Evolutionary conservation across 2,113 vertebrate genomes (phyloP), one percentile per base, ranked within the genome.

Genomic region (Larimichthys polyactis): DNA sequence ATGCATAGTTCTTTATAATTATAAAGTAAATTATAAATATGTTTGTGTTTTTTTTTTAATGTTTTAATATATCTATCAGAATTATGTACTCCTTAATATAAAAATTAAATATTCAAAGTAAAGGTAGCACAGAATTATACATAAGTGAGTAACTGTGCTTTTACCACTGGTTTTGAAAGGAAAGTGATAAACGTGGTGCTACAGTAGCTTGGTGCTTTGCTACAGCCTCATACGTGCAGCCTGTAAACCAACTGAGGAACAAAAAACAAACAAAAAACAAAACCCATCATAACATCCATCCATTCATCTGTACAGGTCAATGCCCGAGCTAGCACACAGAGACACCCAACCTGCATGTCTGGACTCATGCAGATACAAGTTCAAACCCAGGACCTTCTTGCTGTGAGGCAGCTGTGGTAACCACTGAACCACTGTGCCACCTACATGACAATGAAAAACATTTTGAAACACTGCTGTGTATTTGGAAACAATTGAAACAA

Each of bases 401-500:
- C 4, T 60, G 48, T 67, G 66, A 70, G 16, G 51, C 46, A 40
- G 27, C 44, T 6, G 63, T 10, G 49, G 8, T 52, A 22, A 46
- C 64, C 27, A 19, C 65, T 14, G n/a, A 73, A 46, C 46, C 58
- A 64, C 64, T 22, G 12, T 46, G 54, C 48, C 52, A 4, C 44
- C 14, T 75, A 68, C 46, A 52, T 27, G 24, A 63, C 1, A 14
- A 69, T 54, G 15, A 66, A 32, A 27, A 75, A 64, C 60, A 22
- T 40, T 46, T 51, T 36, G 29, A 66, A 57, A 68, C 48, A 75
- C 60, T 10, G 58, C 79, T 49, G 17, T 9, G 22, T 52, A 3
- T 69, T 59, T 51, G 20, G 16, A 84, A 71, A 67, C 54, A 44
- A 78, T 71, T 52, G 66, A 55, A 57, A 63, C 48, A 27, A 82